A percentile compares a stretch with the other conserved stretches of the same genome.
These are phyloP conservation scores for Archocentrus centrarchus DNA, from an alignment of 2,113 vertebrate species.

Conservation along the genomic window DNA sequence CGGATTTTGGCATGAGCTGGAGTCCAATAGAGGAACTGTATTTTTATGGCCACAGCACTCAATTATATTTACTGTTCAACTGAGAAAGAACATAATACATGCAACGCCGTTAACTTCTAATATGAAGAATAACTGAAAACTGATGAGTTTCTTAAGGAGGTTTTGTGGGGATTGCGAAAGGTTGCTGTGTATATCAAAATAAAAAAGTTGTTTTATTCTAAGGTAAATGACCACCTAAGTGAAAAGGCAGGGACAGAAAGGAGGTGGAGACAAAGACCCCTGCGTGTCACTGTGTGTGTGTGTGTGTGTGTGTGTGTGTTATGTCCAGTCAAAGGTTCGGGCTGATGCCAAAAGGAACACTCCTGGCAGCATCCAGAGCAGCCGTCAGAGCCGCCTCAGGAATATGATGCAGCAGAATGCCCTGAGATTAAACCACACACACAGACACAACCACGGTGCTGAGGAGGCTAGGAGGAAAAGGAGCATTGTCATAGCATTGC, in stretches of 20 bases:
- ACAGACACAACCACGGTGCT: background rate
- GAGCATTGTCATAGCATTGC: constrained; percentile 8
- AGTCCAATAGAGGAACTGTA: background rate
- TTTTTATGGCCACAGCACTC: too few relatives aligned
- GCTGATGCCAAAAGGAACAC: constrained; percentile 60
- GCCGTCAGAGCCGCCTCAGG: constrained; percentile 55
- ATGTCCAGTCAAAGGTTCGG: constrained; percentile 7
- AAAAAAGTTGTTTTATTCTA: background rate
- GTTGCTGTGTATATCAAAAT: background rate
- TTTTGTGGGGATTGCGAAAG: background rate
- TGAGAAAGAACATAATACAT: too few relatives aligned
- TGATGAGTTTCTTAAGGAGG: background rate
- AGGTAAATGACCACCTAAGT: background rate
- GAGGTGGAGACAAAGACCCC: background rate
- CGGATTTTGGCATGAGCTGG: background rate
- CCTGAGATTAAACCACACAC: background rate
- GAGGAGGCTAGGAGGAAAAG: background rate
- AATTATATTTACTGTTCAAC: too few relatives aligned
- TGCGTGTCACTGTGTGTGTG: background rate
- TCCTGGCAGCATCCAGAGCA: constrained; percentile 61
- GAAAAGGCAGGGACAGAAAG: background rate
- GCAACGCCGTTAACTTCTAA: background rate
- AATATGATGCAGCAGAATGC: constrained; percentile 61
- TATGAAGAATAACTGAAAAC: background rate
- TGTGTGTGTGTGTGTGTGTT: background rate